These are phyloP conservation scores for Cheilosia variabilis DNA, from an alignment of 2,888 invertebrate genomes.

Conservation along the genomic window DNA sequence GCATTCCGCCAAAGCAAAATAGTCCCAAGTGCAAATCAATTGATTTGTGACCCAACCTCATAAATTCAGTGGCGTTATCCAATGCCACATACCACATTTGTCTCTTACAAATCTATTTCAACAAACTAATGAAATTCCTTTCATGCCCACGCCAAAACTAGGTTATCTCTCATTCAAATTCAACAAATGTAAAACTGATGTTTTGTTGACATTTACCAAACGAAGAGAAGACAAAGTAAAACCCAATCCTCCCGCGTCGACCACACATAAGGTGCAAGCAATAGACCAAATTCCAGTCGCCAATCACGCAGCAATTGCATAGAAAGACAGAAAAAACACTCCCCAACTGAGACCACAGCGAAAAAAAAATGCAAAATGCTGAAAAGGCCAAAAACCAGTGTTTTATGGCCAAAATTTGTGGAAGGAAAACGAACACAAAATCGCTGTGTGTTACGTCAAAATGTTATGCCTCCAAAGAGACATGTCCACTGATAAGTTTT, in stretches of 20 bases:
- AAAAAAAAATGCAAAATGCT: slow-evolving; percentile 32
- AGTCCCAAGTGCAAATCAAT: slow-evolving; percentile 11
- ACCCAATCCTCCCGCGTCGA: slow-evolving; percentile 47
- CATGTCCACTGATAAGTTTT: slow-evolving; percentile 67
- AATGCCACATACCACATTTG: slow-evolving; percentile 19
- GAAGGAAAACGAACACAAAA: slow-evolving; percentile 3
- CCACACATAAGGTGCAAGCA: slow-evolving; percentile 31
- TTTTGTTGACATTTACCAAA: slow-evolving; percentile 70
- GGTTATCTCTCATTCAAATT: slow-evolving; percentile 72
- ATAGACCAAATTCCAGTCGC: slow-evolving; percentile 58
- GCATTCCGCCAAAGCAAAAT: neutral
- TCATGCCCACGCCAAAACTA: slow-evolving; percentile 57
- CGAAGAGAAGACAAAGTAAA: slow-evolving; percentile 7
- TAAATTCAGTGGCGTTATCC: slow-evolving; percentile 33
- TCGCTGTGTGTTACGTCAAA: slow-evolving; percentile 57
- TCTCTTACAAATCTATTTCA: slow-evolving; percentile 19
- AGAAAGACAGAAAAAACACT: slow-evolving; percentile 24
- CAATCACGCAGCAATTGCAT: slow-evolving; percentile 59
- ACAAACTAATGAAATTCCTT: slow-evolving; percentile 57
- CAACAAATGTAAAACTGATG: slow-evolving; percentile 67
- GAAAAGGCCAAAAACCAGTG: slow-evolving; percentile 40
- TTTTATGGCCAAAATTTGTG: slow-evolving; percentile 61
- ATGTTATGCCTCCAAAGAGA: slow-evolving; percentile 60
- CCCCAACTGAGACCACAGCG: slow-evolving; percentile 9
- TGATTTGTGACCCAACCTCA: slow-evolving; percentile 3